Conservation (phyloP, 2,797 vertebrate genomes). For the Rhinichthys osculus region DNA sequence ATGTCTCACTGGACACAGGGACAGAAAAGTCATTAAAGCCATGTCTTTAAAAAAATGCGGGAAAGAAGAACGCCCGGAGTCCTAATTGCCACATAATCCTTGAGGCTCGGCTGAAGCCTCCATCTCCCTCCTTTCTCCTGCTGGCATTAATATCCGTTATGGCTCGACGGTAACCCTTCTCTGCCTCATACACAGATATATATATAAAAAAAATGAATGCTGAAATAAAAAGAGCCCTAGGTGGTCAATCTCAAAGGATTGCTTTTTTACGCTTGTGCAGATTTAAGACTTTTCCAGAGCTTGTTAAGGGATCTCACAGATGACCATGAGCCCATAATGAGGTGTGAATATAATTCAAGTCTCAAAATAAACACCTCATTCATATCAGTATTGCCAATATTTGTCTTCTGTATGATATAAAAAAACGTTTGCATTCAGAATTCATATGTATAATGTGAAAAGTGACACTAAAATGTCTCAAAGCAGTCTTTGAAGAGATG, state of each 20-base stretch:
- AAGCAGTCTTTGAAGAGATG: constrained; percentile 23
- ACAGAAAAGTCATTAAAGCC: constrained; percentile 47
- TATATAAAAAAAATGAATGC: constrained; percentile 33
- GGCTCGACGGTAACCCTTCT: constrained; percentile 50
- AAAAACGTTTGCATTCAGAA: background rate
- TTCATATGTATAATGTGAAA: background rate
- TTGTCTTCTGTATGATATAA: background rate
- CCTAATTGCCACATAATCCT: constrained; percentile 60
- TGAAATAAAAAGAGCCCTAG: constrained; percentile 49
- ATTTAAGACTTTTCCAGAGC: constrained; percentile 57
- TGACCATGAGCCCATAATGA: constrained; percentile 41
- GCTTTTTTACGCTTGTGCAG: constrained; percentile 36
- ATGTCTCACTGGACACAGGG: constrained; percentile 13
- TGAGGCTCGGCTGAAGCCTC: constrained; percentile 53
- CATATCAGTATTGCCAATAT: background rate
- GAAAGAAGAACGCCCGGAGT: constrained; percentile 53
- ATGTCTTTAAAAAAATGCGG: constrained; percentile 38
- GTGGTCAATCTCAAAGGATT: constrained; percentile 55
- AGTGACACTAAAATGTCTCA: background rate
- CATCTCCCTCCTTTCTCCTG: constrained; percentile 50
- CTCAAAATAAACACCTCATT: constrained; percentile 28
- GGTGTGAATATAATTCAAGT: constrained; percentile 22
- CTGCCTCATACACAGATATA: constrained; percentile 53
- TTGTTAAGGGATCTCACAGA: constrained; percentile 17
- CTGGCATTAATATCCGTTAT: constrained; percentile 64